Conservation (phyloP, 2,797 vertebrate genomes). For the Centropyge bicolor region DNA sequence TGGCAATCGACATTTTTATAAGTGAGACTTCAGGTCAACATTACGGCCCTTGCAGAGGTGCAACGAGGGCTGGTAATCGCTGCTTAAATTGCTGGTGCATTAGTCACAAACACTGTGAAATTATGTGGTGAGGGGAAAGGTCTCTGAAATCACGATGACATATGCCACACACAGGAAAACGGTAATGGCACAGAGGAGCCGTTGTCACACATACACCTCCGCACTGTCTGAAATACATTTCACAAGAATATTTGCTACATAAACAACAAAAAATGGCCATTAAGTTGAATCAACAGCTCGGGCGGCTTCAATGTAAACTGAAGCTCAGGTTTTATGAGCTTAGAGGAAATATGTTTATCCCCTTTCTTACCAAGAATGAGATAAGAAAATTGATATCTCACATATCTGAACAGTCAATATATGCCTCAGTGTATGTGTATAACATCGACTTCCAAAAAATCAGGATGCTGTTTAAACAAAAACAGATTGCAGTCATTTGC, state of each 20-base stretch:
- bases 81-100: constrained; percentile 52
- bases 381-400: not conserved
- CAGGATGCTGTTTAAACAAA: too few species aligned
- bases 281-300: not conserved
- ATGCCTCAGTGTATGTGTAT: not conserved
- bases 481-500: too few species aligned
- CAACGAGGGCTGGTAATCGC: constrained; percentile 40
- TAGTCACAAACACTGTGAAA: constrained; percentile 57
- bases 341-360: not conserved
- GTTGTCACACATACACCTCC: not conserved
- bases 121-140: constrained; percentile 30
- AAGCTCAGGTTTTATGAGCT: not conserved
- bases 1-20: constrained; percentile 33
- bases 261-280: not conserved
- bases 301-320: not conserved
- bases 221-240: constrained; percentile 9
- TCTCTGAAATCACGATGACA: constrained; percentile 22
- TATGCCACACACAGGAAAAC: constrained; percentile 12
- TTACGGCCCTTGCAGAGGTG: constrained; percentile 49
- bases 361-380: not conserved
- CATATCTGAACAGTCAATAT: not conserved
- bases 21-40: constrained; percentile 50
- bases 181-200: not conserved
- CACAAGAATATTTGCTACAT: not conserved
- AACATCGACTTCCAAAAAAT: too few species aligned